Evolutionary conservation across 2,113 vertebrate genomes (phyloP).

Genomic region (Alligator sinensis): DNA sequence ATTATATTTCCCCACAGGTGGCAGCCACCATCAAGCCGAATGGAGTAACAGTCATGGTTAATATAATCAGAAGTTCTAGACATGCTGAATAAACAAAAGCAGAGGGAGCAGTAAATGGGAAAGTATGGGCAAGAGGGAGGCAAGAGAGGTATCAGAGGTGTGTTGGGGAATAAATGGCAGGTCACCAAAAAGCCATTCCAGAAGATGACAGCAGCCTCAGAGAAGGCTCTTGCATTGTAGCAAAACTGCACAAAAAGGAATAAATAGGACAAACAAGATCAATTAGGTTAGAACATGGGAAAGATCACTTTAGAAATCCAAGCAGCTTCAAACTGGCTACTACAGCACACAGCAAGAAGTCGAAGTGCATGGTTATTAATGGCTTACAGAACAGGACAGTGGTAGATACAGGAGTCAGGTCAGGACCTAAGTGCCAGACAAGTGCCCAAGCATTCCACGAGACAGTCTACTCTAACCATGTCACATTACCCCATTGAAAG

Average conservation of each 20-base stretch:
- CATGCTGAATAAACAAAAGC: background rate
- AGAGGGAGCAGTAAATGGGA: background rate
- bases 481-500: background rate
- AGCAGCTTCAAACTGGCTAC: background rate
- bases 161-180: background rate
- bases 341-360: background rate
- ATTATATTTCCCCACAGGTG: background rate
- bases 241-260: too few species aligned
- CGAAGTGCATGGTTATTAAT: background rate
- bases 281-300: background rate
- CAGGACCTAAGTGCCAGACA: background rate
- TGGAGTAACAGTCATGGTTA: background rate
- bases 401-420: background rate
- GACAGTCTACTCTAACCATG: background rate
- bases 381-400: background rate
- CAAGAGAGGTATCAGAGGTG: background rate
- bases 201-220: background rate
- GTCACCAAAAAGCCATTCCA: background rate
- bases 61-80: background rate
- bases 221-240: background rate
- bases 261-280: background rate
- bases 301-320: background rate
- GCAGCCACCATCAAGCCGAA: background rate
- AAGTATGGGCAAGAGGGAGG: too few species aligned
- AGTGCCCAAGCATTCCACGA: too few species aligned